Percentiles rank a stretch among this genome's conserved stretches.
Evolutionary conservation across 2,888 invertebrate genomes (phyloP).

Genomic region (Diaprepes abbreviatus): DNA sequence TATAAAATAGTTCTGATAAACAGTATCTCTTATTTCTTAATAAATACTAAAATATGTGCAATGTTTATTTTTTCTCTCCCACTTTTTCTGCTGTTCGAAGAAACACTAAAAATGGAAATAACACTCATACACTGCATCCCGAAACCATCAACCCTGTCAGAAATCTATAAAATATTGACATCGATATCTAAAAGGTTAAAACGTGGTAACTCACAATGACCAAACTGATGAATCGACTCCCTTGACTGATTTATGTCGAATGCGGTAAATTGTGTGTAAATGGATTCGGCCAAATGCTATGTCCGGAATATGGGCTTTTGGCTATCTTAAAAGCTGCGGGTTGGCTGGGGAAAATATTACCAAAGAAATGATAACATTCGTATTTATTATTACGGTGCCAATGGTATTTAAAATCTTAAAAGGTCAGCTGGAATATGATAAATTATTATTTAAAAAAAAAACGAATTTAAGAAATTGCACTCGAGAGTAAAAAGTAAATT

Average conservation of each 20-base stretch:
- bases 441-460: too few species aligned
- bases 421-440: too few species aligned
- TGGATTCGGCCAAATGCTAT: constrained; percentile 48
- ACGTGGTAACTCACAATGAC: constrained; percentile 61
- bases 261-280: constrained; percentile 68
- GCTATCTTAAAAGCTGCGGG: constrained; percentile 15
- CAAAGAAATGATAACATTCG: not conserved
- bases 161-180: constrained; percentile 78
- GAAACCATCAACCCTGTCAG: constrained; percentile 77
- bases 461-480: too few species aligned
- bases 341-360: constrained; percentile 4
- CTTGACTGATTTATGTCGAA: constrained; percentile 69
- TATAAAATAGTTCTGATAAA: too few species aligned
- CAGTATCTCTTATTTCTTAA: too few species aligned
- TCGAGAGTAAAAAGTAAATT: too few species aligned
- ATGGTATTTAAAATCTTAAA: constrained; percentile 1
- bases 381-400: not conserved
- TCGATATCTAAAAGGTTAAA: constrained; percentile 67
- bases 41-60: too few species aligned
- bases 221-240: constrained; percentile 68
- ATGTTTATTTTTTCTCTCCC: too few species aligned
- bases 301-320: constrained; percentile 32
- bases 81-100: too few species aligned
- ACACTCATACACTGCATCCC: constrained; percentile 66
- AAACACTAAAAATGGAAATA: too few species aligned